These are phyloP conservation scores for Esox masquinongy DNA, from an alignment of 2,797 vertebrate genomes.

Conservation along the genomic window DNA sequence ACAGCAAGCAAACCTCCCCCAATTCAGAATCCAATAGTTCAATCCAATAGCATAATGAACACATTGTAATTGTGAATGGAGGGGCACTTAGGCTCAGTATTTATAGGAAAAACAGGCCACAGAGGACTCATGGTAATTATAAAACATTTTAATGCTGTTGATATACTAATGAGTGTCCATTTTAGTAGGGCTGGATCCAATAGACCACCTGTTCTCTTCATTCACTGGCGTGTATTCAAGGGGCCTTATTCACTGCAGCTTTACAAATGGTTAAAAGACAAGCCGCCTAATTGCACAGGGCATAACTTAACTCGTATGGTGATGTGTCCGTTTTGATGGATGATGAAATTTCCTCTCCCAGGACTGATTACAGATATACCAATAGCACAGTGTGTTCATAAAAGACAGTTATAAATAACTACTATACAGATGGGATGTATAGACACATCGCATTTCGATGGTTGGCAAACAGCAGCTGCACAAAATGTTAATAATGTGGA, in stretches of 20 bases:
- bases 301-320: constrained; percentile 42
- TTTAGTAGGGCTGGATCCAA: constrained; percentile 61
- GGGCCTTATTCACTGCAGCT: constrained; percentile 40
- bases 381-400: constrained; percentile 22
- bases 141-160: constrained; percentile 61
- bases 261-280: constrained; percentile 25
- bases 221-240: constrained; percentile 34
- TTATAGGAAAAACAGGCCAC: constrained; percentile 42
- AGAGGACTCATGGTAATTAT: constrained; percentile 60
- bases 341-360: constrained; percentile 22
- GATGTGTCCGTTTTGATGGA: constrained; percentile 14
- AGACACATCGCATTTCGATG: too few species aligned
- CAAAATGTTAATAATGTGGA: too few species aligned
- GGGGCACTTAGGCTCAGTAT: constrained; percentile 47
- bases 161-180: constrained; percentile 69
- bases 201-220: constrained; percentile 68
- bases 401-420: constrained; percentile 49
- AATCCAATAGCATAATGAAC: constrained; percentile 63
- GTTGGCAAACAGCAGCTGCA: too few species aligned
- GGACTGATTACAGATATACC: constrained; percentile 20
- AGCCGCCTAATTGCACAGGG: constrained; percentile 55
- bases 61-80: constrained; percentile 54
- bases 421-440: constrained; percentile 47
- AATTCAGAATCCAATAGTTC: constrained; percentile 45
- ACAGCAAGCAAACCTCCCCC: constrained; percentile 24